phyloP scores from a whole-genome alignment of 2,888 invertebrate genomes.

The Aproaerema taeniolella region DNA sequence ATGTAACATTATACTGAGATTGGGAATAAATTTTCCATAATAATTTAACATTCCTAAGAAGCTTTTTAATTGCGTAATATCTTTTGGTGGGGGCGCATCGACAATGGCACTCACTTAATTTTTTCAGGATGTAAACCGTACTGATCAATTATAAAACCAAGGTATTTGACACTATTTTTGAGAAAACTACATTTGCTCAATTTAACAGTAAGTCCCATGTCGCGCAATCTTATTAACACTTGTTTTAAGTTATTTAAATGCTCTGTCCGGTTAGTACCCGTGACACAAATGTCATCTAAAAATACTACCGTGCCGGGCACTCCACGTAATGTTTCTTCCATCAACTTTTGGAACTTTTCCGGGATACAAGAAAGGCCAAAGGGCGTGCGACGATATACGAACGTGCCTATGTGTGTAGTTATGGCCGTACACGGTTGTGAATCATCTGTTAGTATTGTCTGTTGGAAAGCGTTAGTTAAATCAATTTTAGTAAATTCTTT shows the following conservation, averaged over 20 bases:
- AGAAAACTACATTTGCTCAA: constrained; percentile 24
- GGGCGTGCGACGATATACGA: constrained; percentile 21
- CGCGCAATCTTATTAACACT: neutral
- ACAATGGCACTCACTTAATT: constrained; percentile 15
- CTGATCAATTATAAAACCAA: constrained; percentile 20
- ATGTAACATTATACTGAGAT: neutral
- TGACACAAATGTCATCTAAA: constrained; percentile 2
- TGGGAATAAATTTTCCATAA: no score
- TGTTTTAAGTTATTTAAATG: constrained; percentile 2
- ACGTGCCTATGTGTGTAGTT: no score
- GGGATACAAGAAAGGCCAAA: constrained; percentile 23
- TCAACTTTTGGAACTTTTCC: constrained; percentile 23
- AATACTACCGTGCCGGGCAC: neutral
- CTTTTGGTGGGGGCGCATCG: neutral
- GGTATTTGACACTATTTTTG: constrained; percentile 20
- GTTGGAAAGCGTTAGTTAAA: constrained; percentile 23
- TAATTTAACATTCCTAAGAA: constrained; percentile 3
- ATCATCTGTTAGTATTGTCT: constrained; percentile 16
- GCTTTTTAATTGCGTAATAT: neutral
- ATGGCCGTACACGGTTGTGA: constrained; percentile 20
- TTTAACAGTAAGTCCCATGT: constrained; percentile 19
- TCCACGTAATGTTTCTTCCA: constrained; percentile 17
- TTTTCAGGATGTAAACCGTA: constrained; percentile 17
- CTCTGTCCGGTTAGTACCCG: neutral
- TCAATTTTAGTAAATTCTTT: constrained; percentile 26